Conservation (phyloP, 2,888 invertebrate genomes). For the Portevinia maculata region DNA sequence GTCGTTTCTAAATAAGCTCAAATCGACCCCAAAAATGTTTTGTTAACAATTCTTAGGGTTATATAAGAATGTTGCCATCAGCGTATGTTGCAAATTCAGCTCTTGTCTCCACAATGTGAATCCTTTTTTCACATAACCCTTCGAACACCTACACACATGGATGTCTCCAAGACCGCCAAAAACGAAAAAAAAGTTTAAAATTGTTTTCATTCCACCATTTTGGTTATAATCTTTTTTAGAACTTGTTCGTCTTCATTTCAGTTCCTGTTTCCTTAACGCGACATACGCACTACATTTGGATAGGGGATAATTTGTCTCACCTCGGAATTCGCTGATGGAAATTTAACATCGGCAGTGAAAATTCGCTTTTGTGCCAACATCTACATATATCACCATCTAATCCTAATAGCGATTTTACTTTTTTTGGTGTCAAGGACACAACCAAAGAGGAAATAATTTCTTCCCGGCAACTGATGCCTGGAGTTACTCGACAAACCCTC, state of each 20-base stretch:
- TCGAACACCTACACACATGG: background rate
- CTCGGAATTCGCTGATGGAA: conserved; percentile 65
- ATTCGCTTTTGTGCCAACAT: conserved; percentile 32
- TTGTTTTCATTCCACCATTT: background rate
- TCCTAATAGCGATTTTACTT: conserved; percentile 20
- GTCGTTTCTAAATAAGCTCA: conserved; percentile 42
- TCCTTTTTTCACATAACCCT: background rate
- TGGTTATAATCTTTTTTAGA: conserved; percentile 23
- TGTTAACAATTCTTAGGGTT: conserved; percentile 5
- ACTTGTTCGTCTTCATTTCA: conserved; percentile 13
- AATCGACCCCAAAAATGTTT: conserved; percentile 12
- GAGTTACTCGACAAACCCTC: conserved; percentile 3
- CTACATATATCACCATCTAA: conserved; percentile 33
- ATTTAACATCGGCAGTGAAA: conserved; percentile 50
- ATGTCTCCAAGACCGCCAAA: conserved; percentile 6
- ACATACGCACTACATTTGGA: conserved; percentile 7
- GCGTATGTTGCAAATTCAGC: conserved; percentile 52
- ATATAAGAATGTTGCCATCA: conserved; percentile 28
- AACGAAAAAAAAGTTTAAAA: conserved; percentile 32
- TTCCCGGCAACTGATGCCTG: conserved; percentile 39
- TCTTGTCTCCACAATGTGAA: conserved; percentile 1
- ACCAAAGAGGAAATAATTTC: conserved; percentile 37
- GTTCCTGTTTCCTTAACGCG: conserved; percentile 15
- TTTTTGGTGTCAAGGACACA: background rate
- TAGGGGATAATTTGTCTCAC: conserved; percentile 50